Conservation (phyloP, 1,140 invertebrate genomes). For the Mesaphorura yosii region DNA sequence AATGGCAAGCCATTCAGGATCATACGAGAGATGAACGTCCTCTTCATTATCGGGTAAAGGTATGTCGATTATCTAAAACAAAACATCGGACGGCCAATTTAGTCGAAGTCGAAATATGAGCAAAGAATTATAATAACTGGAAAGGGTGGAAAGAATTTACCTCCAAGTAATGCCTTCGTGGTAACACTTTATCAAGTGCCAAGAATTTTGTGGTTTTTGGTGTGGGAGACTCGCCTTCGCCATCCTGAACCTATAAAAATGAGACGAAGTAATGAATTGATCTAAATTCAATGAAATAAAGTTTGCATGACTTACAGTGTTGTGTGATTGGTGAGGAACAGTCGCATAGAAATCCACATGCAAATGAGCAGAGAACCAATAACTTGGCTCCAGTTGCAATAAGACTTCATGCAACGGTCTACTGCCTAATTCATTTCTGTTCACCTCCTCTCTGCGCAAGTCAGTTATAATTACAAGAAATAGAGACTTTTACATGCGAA, state of each 20-base stretch:
- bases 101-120: no score
- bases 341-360: slow-evolving; percentile 91
- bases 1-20: slow-evolving; percentile 88
- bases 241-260: neutral
- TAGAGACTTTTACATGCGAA: neutral
- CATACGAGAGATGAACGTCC: slow-evolving; percentile 46
- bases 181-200: slow-evolving; percentile 91
- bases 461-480: neutral
- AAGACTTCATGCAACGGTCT: slow-evolving; percentile 69
- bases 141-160: slow-evolving; percentile 34
- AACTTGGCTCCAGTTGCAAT: slow-evolving; percentile 61
- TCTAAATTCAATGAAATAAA: no score
- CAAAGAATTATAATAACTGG: no score
- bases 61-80: slow-evolving; percentile 20
- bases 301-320: neutral
- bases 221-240: neutral
- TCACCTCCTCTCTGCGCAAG: slow-evolving; percentile 62
- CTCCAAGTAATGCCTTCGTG: slow-evolving; percentile 74
- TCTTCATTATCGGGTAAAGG: slow-evolving; percentile 15
- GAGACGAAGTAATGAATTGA: no score
- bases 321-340: slow-evolving; percentile 51
- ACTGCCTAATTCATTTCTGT: slow-evolving; percentile 68
- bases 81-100: no score
- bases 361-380: slow-evolving; percentile 96
- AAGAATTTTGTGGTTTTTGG: slow-evolving; percentile 67